Percentiles rank a stretch among this genome's conserved stretches.
These are phyloP conservation scores for Trichogramma dendrolimi DNA, from an alignment of 2,888 invertebrate genomes.

Conservation along the genomic window DNA sequence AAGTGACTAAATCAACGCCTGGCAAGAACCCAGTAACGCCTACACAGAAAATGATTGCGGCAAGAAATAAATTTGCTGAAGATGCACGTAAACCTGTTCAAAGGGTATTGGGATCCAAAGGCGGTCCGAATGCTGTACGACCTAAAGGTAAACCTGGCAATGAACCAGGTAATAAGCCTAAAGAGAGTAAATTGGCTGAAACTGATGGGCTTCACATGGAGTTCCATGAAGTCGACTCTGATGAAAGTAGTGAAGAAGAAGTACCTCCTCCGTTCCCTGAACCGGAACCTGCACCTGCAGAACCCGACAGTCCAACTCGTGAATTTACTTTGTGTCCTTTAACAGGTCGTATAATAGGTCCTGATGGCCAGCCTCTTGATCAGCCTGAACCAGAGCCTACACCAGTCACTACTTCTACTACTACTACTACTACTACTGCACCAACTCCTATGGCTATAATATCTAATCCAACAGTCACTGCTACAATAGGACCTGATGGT, in stretches of 20 bases:
- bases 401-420: constrained; percentile 7
- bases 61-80: constrained; percentile 48
- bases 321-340: constrained; percentile 69
- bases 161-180: constrained; percentile 38
- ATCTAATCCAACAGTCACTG: constrained; percentile 6
- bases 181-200: constrained; percentile 50
- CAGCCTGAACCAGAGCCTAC: constrained; percentile 38
- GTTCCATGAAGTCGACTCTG: constrained; percentile 50
- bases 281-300: constrained; percentile 55
- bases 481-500: constrained; percentile 16
- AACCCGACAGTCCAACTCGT: constrained; percentile 63
- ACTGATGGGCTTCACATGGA: constrained; percentile 52
- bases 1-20: constrained; percentile 26
- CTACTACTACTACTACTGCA: constrained; percentile 30
- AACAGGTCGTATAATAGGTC: constrained; percentile 56
- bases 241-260: constrained; percentile 61
- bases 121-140: neutral
- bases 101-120: neutral
- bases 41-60: constrained; percentile 48
- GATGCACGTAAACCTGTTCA: constrained; percentile 42
- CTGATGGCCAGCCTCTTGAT: constrained; percentile 49
- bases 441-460: constrained; percentile 38
- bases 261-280: constrained; percentile 54
- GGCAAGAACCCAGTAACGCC: constrained; percentile 43
- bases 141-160: neutral